Conservation (phyloP, 2,888 invertebrate genomes). For the Sarcophaga carnaria region DNA sequence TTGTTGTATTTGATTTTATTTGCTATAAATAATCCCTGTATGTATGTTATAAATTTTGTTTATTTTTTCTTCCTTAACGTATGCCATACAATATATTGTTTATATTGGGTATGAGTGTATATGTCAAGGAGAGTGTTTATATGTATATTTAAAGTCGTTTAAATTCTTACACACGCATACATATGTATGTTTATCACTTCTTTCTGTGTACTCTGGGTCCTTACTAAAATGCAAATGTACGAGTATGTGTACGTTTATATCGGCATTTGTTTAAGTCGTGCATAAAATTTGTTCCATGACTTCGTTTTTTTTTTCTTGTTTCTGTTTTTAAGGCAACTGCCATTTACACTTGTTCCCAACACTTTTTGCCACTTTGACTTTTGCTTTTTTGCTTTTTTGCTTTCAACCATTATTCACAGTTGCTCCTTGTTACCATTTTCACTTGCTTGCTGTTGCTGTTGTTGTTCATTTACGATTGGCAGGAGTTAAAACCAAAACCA, state of each 20-base stretch:
- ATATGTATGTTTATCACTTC: background rate
- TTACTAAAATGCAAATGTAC: background rate
- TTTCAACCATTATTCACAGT: background rate
- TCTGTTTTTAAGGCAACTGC: constrained; percentile 37
- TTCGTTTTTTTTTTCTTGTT: background rate
- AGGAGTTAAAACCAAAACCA: constrained; percentile 29
- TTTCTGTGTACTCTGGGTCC: background rate
- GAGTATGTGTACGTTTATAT: background rate
- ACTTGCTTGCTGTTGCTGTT: background rate
- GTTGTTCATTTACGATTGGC: constrained; percentile 26
- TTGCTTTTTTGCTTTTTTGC: background rate
- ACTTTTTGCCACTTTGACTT: constrained; percentile 10
- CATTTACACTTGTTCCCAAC: constrained; percentile 53
- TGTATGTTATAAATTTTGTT: constrained; percentile 27
- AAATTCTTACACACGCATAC: constrained; percentile 31
- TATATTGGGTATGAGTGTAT: background rate
- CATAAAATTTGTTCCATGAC: background rate
- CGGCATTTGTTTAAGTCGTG: background rate
- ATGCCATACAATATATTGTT: background rate
- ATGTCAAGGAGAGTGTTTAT: background rate
- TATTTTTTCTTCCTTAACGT: constrained; percentile 4
- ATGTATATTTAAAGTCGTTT: constrained; percentile 58
- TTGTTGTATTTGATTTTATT: background rate
- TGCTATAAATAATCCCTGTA: constrained; percentile 3
- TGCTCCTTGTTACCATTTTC: background rate